phyloP scores from a whole-genome alignment of 92 coral and sea anemone genomes.

The Umimayanthus kanabou region DNA sequence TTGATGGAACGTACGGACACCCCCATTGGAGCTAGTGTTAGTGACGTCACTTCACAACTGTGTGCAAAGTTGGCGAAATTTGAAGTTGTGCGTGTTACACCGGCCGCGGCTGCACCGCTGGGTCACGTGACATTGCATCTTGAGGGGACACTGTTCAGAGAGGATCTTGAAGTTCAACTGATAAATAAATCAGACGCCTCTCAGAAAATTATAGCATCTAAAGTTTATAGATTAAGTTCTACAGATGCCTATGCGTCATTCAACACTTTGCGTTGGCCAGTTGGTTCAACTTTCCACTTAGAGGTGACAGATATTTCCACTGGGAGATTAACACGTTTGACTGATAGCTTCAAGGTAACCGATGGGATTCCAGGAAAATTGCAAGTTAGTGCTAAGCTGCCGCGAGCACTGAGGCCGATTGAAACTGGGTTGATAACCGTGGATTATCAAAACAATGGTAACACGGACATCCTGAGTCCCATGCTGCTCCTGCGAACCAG shows the following conservation, averaged over 20 bases:
- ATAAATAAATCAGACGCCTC: constrained; percentile 39
- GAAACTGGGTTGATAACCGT: constrained; percentile 59
- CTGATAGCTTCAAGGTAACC: constrained; percentile 43
- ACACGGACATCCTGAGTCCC: constrained; percentile 62
- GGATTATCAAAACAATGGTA: constrained; percentile 70
- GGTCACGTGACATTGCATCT: constrained; percentile 71
- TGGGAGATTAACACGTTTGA: constrained; percentile 29
- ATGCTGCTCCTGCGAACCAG: constrained; percentile 52
- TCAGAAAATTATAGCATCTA: constrained; percentile 36
- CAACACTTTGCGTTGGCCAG: constrained; percentile 30
- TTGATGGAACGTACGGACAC: too few species aligned
- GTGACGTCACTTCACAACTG: constrained; percentile 44
- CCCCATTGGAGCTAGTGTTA: too few species aligned
- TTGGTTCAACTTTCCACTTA: constrained; percentile 55
- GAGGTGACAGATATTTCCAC: constrained; percentile 47
- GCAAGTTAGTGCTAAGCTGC: constrained; percentile 50
- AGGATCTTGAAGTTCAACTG: constrained; percentile 58
- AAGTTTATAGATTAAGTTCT: constrained; percentile 73
- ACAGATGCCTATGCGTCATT: constrained; percentile 71
- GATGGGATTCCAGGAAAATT: constrained; percentile 71
- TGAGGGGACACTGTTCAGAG: constrained; percentile 74
- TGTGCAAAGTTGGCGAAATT: constrained; percentile 74
- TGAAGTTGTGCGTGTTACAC: constrained; percentile 68
- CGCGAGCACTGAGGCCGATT: constrained; percentile 53
- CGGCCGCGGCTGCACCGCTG: constrained; percentile 59